phyloP scores from a whole-genome alignment of 2,797 vertebrate species.

The Petrocephalus schoutedeni region DNA sequence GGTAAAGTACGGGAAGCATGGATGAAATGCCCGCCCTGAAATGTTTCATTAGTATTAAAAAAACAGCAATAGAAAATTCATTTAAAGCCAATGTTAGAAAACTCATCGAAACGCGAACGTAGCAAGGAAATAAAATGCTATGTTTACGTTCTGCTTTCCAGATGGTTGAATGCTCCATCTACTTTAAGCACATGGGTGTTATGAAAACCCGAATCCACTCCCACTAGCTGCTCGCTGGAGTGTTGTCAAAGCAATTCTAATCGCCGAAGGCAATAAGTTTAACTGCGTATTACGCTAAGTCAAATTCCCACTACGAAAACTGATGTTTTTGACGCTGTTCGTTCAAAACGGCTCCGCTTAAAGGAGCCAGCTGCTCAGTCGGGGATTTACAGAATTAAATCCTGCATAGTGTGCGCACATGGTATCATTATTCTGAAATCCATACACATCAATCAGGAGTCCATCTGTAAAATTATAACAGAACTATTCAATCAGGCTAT shows the following conservation, averaged over 20 bases:
- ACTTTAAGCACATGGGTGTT: background rate
- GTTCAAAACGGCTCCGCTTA: background rate
- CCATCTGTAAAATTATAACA: background rate
- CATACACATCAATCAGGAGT: conserved; percentile 8
- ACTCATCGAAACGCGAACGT: background rate
- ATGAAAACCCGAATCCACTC: background rate
- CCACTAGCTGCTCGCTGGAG: background rate
- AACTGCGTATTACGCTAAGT: background rate
- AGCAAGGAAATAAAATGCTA: background rate
- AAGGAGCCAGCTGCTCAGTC: background rate
- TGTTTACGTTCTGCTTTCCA: conserved; percentile 12
- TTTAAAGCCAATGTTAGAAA: background rate
- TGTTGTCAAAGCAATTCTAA: background rate
- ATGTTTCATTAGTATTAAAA: background rate
- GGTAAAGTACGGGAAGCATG: background rate
- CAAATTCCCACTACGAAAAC: background rate
- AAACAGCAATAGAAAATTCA: conserved; percentile 4
- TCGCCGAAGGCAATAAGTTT: background rate
- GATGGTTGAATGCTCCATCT: conserved; percentile 10
- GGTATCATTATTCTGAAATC: background rate
- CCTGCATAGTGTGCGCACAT: background rate
- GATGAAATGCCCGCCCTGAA: background rate
- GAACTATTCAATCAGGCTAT: background rate
- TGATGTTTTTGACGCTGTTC: background rate
- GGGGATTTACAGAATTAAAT: conserved; percentile 1